These are phyloP conservation scores for Electrona antarctica DNA, from an alignment of 2,113 vertebrate genomes.

Conservation along the genomic window DNA sequence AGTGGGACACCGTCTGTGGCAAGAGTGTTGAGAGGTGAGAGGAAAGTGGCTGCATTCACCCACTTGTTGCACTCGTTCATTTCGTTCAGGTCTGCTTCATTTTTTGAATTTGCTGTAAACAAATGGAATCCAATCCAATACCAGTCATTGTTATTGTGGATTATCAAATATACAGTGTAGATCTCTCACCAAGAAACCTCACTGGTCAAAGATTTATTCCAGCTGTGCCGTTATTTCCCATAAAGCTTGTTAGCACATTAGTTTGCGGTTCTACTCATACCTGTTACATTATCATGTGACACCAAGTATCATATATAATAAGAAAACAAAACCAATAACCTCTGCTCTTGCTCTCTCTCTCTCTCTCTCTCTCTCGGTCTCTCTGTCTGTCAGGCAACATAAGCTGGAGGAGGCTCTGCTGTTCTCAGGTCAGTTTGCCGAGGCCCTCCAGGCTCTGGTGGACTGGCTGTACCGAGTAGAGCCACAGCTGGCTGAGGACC, in stretches of 20 bases:
- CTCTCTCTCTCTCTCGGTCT: background rate
- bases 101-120: too few relatives aligned
- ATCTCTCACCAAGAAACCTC: too few relatives aligned
- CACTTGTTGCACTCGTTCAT: background rate
- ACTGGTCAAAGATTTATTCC: too few relatives aligned
- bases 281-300: too few relatives aligned
- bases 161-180: background rate
- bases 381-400: constrained; percentile 86
- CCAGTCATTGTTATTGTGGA: background rate
- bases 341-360: too few relatives aligned
- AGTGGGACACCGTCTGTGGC: constrained; percentile 98
- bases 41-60: rapidly evolving
- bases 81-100: too few relatives aligned
- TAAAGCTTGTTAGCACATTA: too few relatives aligned
- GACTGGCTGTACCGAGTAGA: constrained; percentile 98
- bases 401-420: constrained; percentile 97
- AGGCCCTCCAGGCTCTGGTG: constrained; percentile 94
- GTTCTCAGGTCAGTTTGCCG: constrained; percentile 98
- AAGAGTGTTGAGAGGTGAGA: constrained; percentile 97
- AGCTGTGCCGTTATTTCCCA: too few relatives aligned
- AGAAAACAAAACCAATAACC: too few relatives aligned
- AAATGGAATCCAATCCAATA: background rate
- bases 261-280: too few relatives aligned
- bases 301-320: too few relatives aligned
- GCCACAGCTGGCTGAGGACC: constrained; percentile 94